Evolutionary conservation across 2,888 invertebrate genomes (phyloP).

Genomic region (Shargacucullia verbasci): DNA sequence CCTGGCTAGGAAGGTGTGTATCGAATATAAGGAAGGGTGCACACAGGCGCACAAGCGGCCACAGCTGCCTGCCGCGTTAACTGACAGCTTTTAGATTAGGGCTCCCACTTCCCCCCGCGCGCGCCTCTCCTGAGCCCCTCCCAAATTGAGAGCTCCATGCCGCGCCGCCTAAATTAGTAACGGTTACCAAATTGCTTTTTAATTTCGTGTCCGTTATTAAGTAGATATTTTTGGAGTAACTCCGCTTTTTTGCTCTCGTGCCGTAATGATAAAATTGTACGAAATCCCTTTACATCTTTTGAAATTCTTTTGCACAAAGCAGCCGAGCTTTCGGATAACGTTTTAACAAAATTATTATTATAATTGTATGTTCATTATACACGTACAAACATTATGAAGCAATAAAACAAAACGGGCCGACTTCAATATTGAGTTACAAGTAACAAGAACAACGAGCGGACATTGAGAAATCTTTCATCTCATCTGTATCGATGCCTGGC

Average conservation of each 20-base stretch:
- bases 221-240: conserved; percentile 69
- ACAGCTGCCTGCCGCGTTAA: conserved; percentile 82
- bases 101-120: conserved; percentile 67
- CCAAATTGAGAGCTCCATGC: conserved; percentile 83
- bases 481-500: conserved; percentile 80
- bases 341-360: conserved; percentile 46
- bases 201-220: conserved; percentile 84
- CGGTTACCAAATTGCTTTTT: conserved; percentile 88
- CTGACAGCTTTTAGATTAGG: conserved; percentile 88
- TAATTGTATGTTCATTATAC: conserved; percentile 50
- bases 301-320: conserved; percentile 21
- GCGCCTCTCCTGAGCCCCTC: conserved; percentile 70
- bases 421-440: conserved; percentile 83
- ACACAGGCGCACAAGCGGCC: conserved; percentile 66
- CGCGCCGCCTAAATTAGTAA: conserved; percentile 86
- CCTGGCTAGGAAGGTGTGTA: conserved; percentile 55
- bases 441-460: conserved; percentile 82
- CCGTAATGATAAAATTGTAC: conserved; percentile 38
- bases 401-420: conserved; percentile 65
- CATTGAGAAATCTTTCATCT: conserved; percentile 86
- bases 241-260: conserved; percentile 57
- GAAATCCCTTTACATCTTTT: conserved; percentile 23
- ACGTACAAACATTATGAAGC: conserved; percentile 54
- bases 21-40: conserved; percentile 71
- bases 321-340: conserved; percentile 16